A percentile compares a stretch with the other conserved stretches of the same genome.
Conservation (phyloP, 2,888 invertebrate species). For the Nomada fabriciana region DNA sequence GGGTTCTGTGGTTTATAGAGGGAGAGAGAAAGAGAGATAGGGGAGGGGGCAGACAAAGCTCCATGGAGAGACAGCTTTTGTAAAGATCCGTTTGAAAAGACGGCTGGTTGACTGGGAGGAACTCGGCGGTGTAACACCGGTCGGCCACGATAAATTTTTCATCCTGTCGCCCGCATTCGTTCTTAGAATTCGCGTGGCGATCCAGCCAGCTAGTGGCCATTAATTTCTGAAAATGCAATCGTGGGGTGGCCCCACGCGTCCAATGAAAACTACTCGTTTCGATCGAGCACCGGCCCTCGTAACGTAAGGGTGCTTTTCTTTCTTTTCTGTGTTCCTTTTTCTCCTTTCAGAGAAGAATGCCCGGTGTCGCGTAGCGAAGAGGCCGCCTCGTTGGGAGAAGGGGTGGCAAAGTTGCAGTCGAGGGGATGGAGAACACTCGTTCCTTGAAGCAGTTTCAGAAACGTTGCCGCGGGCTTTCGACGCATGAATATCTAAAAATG, state of each 20-base stretch:
- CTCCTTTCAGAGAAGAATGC: background rate
- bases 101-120: slow-evolving; percentile 39
- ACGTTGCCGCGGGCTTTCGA: slow-evolving; percentile 18
- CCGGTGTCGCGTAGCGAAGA: background rate
- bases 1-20: background rate
- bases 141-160: slow-evolving; percentile 78
- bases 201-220: slow-evolving; percentile 41
- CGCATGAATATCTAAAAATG: slow-evolving; percentile 79
- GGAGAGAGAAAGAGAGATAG: background rate
- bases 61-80: slow-evolving; percentile 65
- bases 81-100: slow-evolving; percentile 72
- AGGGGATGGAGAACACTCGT: slow-evolving; percentile 1
- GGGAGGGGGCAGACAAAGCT: slow-evolving; percentile 57
- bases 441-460: background rate
- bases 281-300: slow-evolving; percentile 8
- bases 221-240: slow-evolving; percentile 68
- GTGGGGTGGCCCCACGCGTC: slow-evolving; percentile 15
- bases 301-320: background rate
- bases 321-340: too few species aligned
- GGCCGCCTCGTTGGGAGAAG: background rate
- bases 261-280: slow-evolving; percentile 4
- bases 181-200: slow-evolving; percentile 70
- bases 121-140: slow-evolving; percentile 35
- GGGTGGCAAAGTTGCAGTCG: background rate
- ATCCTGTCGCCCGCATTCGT: slow-evolving; percentile 76